These are phyloP conservation scores for Sminthurinus signatus DNA, from an alignment of 1,140 invertebrate species.

Conservation along the genomic window DNA sequence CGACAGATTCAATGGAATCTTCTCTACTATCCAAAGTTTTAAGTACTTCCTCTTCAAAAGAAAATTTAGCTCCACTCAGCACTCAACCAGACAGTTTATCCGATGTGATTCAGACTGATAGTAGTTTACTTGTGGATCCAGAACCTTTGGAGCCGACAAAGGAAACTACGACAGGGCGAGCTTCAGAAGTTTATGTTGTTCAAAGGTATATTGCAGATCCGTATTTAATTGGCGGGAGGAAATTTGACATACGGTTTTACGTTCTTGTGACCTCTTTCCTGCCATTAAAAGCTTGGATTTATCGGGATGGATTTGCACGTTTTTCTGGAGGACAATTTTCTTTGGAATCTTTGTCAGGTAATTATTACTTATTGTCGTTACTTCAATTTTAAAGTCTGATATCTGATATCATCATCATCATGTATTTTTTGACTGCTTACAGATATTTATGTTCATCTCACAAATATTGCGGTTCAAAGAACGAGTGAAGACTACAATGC, in stretches of 20 bases:
- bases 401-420: no score
- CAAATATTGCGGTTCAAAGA: constrained; percentile 58
- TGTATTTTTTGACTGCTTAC: no score
- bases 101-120: neutral
- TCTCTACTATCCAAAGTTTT: neutral
- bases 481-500: constrained; percentile 38
- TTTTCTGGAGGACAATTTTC: constrained; percentile 56
- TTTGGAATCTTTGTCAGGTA: constrained; percentile 49
- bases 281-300: constrained; percentile 59
- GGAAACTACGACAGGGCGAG: neutral
- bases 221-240: constrained; percentile 57
- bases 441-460: constrained; percentile 52
- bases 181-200: constrained; percentile 46
- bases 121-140: neutral
- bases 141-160: neutral
- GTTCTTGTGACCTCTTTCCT: constrained; percentile 53
- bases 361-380: no score
- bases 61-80: neutral
- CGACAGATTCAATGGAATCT: neutral
- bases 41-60: constrained; percentile 3
- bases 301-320: constrained; percentile 56
- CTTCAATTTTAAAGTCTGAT: no score
- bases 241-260: constrained; percentile 58
- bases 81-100: neutral
- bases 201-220: constrained; percentile 58